Evolutionary conservation across 2,797 vertebrate species (phyloP).

Genomic region (Diglossa cyanea): DNA sequence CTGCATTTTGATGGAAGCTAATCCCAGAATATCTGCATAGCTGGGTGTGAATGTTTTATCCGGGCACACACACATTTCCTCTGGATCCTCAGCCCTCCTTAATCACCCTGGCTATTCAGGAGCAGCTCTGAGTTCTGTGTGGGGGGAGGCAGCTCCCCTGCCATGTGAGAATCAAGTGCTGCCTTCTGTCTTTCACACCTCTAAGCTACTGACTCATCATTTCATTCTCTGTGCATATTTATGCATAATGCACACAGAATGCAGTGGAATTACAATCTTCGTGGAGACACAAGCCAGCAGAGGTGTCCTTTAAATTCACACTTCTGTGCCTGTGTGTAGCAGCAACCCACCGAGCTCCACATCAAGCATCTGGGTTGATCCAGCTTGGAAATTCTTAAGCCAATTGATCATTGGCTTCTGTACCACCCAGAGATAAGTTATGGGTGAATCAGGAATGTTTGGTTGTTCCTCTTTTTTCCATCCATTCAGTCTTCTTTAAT

Average conservation of each 20-base stretch:
- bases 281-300: conserved; percentile 5
- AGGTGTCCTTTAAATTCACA: neutral
- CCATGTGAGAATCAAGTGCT: conserved; percentile 37
- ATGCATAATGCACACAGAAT: conserved; percentile 49
- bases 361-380: conserved; percentile 14
- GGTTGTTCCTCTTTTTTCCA: neutral
- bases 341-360: neutral
- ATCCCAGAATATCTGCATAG: conserved; percentile 37
- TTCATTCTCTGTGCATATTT: conserved; percentile 43
- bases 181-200: conserved; percentile 58
- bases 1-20: conserved; percentile 35
- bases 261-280: neutral
- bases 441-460: neutral
- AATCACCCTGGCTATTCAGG: neutral
- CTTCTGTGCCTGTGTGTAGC: neutral
- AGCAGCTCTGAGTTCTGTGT: neutral
- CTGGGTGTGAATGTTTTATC: conserved; percentile 13
- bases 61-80: neutral
- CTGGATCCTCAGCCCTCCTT: neutral
- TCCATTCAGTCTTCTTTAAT: conserved; percentile 1
- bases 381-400: neutral
- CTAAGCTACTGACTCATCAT: conserved; percentile 55
- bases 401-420: neutral
- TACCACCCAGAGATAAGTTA: neutral
- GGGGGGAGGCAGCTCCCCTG: conserved; percentile 1